Conservation (phyloP, 2,113 vertebrate species). For the Lipotes vexillifer region DNA sequence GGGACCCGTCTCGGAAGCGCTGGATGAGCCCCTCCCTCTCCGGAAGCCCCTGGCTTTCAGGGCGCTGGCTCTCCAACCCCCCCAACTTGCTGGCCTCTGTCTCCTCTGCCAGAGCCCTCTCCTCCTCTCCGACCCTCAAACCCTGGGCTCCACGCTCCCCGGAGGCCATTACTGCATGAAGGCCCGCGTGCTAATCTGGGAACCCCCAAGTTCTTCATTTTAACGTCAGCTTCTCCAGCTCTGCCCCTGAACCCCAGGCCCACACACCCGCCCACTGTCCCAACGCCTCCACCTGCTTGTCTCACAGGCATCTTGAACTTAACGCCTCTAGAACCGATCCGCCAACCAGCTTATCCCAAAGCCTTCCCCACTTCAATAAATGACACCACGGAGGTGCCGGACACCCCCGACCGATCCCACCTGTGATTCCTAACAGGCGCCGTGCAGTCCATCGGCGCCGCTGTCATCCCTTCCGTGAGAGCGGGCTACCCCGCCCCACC, state of each 20-base stretch:
- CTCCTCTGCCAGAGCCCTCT: background rate
- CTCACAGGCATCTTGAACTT: background rate
- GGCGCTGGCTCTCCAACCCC: background rate
- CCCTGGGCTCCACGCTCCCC: background rate
- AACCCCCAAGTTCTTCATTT: background rate
- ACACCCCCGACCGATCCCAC: background rate
- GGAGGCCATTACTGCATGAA: accelerated
- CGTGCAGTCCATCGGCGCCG: background rate
- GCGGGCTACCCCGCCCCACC: background rate
- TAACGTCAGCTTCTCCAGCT: background rate
- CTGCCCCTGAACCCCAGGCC: background rate
- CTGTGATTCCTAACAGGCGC: background rate
- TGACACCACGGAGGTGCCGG: accelerated
- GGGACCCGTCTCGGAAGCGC: no score
- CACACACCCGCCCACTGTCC: accelerated
- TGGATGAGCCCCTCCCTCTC: no score
- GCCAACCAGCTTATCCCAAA: background rate
- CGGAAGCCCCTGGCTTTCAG: background rate
- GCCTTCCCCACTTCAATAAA: accelerated
- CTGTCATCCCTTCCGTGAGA: accelerated
- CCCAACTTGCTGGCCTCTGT: no score
- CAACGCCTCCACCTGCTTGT: background rate
- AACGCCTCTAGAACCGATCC: background rate
- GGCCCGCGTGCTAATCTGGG: accelerated
- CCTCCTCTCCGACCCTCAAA: accelerated